Base-by-base conservation (phyloP, 2,888 invertebrate species). In the Drosophila paracracens region DNA sequence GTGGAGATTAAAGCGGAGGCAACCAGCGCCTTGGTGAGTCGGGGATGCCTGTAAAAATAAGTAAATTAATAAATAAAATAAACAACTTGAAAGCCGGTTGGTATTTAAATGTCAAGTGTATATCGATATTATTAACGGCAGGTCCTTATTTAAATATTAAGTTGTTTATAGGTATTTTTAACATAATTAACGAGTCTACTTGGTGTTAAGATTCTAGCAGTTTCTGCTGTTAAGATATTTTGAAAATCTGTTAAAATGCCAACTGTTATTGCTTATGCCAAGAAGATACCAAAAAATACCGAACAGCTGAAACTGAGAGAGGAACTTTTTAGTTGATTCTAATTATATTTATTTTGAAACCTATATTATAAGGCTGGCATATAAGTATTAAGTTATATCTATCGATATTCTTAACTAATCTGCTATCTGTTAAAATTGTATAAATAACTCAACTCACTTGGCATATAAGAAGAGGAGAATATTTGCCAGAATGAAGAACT, bases 401-500 rank as follows among this genome's bases (percentile, higher is more conserved):
- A 43, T 13, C 21, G 6, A 43, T 13, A 3, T 43, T 21, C 21
- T 21, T 21, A 6, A 3, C 3, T 21, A 21, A 7, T 13, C 13
- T 3, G 13, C 13, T n/a, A 8, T n/a, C n/a, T 21, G 21, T 21
- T 43, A 21, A 13, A 6, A 43, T 43, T 21, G 33, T 48, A 21
- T 4, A 2, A n/a, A 29, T 6, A 1, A 6, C 10, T 2, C 1
- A 21, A 82, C 91, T 83, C 79, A 93, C 93, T 91, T 93, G 38
- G 83, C 90, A 72, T 93, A 93, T 6, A 91, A 64, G 31, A 93
- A 93, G 7, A 93, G 81, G 33, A 93, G 59, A 0, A 81, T 75
- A 21, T 92, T 91, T 53, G 92, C 92, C 38, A 93, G 53, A 3
- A 93, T 75, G 43, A 92, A 93, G 81, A 92, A 93, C 77, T 93